Evolutionary conservation across 1,140 invertebrate genomes (phyloP).

Genomic region (Octopus bimaculoides): DNA sequence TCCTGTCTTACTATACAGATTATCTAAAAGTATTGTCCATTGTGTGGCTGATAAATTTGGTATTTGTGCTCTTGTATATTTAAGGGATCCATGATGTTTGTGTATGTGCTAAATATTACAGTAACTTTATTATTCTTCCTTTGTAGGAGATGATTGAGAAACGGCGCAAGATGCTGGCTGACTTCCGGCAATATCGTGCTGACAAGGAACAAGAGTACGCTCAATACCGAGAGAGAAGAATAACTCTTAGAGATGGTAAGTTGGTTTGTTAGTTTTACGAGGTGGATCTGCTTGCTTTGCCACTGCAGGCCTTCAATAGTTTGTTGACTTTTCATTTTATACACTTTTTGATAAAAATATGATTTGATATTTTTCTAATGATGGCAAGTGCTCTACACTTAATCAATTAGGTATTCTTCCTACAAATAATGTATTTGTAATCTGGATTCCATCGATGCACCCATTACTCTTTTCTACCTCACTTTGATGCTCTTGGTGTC

Average conservation of each 20-base stretch:
- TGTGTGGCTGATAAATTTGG: too few relatives aligned
- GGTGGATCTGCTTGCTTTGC: too few relatives aligned
- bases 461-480: too few relatives aligned
- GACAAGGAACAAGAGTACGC: conserved; percentile 76
- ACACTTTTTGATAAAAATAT: neutral
- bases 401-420: too few relatives aligned
- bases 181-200: conserved; percentile 69
- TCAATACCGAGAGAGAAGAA: conserved; percentile 72
- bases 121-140: neutral
- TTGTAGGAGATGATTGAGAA: conserved; percentile 87
- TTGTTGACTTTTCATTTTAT: neutral
- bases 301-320: neutral
- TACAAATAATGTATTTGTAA: too few relatives aligned
- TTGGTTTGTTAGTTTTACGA: neutral
- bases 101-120: too few relatives aligned
- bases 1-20: too few relatives aligned
- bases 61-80: too few relatives aligned
- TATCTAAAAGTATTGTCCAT: too few relatives aligned
- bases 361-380: neutral
- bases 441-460: too few relatives aligned
- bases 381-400: neutral
- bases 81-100: too few relatives aligned
- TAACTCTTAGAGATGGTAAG: conserved; percentile 84
- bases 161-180: conserved; percentile 81
- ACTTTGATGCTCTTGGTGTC: too few relatives aligned